A percentile compares a stretch with the other conserved stretches of the same genome.
These are phyloP conservation scores for Myrmecophaga tridactyla DNA, from an alignment of 2,113 vertebrate species.

Conservation along the genomic window DNA sequence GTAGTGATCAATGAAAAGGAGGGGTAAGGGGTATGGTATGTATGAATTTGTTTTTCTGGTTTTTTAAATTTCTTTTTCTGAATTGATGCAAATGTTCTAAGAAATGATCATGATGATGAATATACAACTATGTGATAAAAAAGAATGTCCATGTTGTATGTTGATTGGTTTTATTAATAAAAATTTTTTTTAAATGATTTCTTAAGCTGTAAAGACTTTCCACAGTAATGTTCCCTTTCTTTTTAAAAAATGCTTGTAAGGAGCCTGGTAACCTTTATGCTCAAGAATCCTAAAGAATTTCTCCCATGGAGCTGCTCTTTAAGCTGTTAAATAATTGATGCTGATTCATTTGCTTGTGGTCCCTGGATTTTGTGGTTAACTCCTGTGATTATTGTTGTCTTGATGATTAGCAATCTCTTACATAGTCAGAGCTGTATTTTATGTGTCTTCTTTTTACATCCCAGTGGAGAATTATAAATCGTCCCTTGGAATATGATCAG, in stretches of 20 bases:
- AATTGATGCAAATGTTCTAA: too few species aligned
- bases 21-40: too few species aligned
- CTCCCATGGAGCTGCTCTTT: slow-evolving; percentile 4
- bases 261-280: slow-evolving; percentile 22
- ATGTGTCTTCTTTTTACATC: slow-evolving; percentile 29
- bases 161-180: too few species aligned
- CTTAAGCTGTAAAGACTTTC: background rate
- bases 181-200: slow-evolving; percentile 45
- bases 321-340: slow-evolving; percentile 53
- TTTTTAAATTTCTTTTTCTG: too few species aligned
- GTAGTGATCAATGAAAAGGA: too few species aligned
- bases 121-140: too few species aligned
- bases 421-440: background rate
- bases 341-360: slow-evolving; percentile 35
- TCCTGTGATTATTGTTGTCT: slow-evolving; percentile 46
- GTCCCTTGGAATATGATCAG: background rate
- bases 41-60: too few species aligned
- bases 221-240: background rate
- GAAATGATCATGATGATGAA: too few species aligned
- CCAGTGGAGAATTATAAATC: slow-evolving; percentile 36
- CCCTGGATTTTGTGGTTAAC: slow-evolving; percentile 46
- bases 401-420: slow-evolving; percentile 58
- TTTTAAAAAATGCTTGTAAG: slow-evolving; percentile 50
- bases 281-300: slow-evolving; percentile 10
- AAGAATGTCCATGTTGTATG: too few species aligned